Evolutionary conservation across 30 jellyfish, hydroid and myxozoan genomes (phyloP), one percentile per base, ranked within the genome.

Genomic region (Aurelia sp.): DNA sequence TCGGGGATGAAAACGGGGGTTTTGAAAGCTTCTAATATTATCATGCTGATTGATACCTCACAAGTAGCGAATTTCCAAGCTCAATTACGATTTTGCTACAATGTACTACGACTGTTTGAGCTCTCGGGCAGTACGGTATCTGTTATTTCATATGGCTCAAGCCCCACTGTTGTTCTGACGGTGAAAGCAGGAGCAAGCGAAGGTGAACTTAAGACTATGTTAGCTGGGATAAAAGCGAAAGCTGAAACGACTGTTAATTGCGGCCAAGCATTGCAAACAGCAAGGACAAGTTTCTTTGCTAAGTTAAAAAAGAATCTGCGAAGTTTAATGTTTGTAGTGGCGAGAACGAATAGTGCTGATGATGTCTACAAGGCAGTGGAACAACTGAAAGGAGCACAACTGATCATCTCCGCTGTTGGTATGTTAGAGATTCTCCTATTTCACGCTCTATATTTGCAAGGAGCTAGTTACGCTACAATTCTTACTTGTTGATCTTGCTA

Each of bases 301-400:
- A 74, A 67, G 66, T 37, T 84, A 44, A 55, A 69, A 66, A 73
- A 59, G 48, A 95, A 79, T 50, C 53, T 79, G 72, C 69, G 70
- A 71, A 94, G 84, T 44, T 83, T 50, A 1, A 79, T 89, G 90
- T 81, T 94, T 41, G 86, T 94, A 50, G 79, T 94, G 11, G 80
- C 99, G 18, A 66, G 95, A 69, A 9, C 92, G 33, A 90, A 86
- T 64, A 90, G 98, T 27, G 69, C 84, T 8, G 99, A 94, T 59
- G 99, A 94, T 74, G 91, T 94, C 21, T 73, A 86, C 30, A 89
- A 89, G 78, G 97, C 95, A 11, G 96, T 95, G 7, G 99, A 94
- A 78, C 97, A 94, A 70, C 84, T 94, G 71, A 94, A 89, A 85
- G 99, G 99, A 30, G 94, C 99, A 6, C 97, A 96, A 44, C 21